These are phyloP conservation scores for Sphaerophoria rueppellii DNA, from an alignment of 2,888 invertebrate species.

Conservation along the genomic window DNA sequence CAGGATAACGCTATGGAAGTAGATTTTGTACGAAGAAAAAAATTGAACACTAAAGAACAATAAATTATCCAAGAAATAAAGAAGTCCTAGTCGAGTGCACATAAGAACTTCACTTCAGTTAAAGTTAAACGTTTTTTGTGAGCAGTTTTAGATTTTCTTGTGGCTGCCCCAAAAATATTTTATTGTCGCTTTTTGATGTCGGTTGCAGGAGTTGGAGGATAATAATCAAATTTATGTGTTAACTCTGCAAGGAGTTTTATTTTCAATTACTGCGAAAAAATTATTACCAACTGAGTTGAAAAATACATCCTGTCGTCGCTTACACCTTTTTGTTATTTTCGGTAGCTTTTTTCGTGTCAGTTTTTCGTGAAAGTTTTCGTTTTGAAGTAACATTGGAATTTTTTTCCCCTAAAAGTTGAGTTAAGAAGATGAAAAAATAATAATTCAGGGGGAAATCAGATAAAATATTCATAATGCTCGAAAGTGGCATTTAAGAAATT, in stretches of 20 bases:
- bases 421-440: background rate
- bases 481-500: conserved; percentile 33
- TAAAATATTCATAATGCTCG: conserved; percentile 69
- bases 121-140: conserved; percentile 27
- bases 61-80: conserved; percentile 51
- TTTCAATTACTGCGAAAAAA: conserved; percentile 69
- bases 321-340: conserved; percentile 26
- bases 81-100: conserved; percentile 7
- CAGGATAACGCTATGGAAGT: conserved; percentile 43
- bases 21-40: conserved; percentile 55
- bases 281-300: conserved; percentile 68
- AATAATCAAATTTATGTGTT: conserved; percentile 71
- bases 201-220: background rate
- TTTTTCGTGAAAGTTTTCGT: background rate
- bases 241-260: conserved; percentile 67
- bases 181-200: background rate
- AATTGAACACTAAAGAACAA: conserved; percentile 56
- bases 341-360: background rate
- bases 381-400: conserved; percentile 19
- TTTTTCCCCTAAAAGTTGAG: background rate
- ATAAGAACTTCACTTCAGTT: conserved; percentile 47
- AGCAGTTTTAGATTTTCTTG: conserved; percentile 7
- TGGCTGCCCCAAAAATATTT: background rate
- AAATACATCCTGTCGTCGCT: conserved; percentile 58
- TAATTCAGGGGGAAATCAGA: conserved; percentile 52